phyloP scores from a whole-genome alignment of 2,797 vertebrate species.

The Orientallactaga sibirica region DNA sequence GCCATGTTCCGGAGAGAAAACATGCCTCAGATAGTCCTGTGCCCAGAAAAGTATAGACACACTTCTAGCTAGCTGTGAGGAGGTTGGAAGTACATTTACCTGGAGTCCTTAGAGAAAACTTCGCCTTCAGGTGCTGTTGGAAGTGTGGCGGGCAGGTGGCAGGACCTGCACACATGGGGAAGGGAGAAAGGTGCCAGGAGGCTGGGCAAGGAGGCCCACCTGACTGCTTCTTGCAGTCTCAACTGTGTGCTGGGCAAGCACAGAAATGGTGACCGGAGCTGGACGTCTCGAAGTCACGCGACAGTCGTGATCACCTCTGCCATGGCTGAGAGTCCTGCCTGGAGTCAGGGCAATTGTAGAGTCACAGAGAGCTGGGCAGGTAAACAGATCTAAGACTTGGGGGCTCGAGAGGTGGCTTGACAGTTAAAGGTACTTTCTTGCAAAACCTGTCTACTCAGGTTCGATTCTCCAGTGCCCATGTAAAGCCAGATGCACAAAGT shows the following conservation, averaged over 20 bases:
- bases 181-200: not conserved
- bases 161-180: not conserved
- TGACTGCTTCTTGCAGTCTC: not conserved
- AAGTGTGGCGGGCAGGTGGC: not conserved
- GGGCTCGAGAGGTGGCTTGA: too few relatives aligned
- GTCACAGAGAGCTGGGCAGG: not conserved
- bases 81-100: not conserved
- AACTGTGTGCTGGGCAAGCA: not conserved
- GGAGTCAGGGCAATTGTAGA: not conserved
- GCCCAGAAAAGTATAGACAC: not conserved
- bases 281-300: rapidly evolving
- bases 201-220: not conserved
- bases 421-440: too few relatives aligned
- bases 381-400: not conserved
- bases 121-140: not conserved
- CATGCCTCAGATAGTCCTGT: not conserved
- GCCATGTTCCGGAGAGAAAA: not conserved
- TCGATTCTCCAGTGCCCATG: too few relatives aligned
- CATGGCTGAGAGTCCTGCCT: not conserved
- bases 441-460: too few relatives aligned
- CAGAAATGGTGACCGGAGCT: not conserved
- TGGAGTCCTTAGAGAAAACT: not conserved
- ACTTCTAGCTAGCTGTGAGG: not conserved
- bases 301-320: not conserved
- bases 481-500: too few relatives aligned